Conservation (phyloP, 1,140 invertebrate species). For the Pollicipes pollicipes region DNA sequence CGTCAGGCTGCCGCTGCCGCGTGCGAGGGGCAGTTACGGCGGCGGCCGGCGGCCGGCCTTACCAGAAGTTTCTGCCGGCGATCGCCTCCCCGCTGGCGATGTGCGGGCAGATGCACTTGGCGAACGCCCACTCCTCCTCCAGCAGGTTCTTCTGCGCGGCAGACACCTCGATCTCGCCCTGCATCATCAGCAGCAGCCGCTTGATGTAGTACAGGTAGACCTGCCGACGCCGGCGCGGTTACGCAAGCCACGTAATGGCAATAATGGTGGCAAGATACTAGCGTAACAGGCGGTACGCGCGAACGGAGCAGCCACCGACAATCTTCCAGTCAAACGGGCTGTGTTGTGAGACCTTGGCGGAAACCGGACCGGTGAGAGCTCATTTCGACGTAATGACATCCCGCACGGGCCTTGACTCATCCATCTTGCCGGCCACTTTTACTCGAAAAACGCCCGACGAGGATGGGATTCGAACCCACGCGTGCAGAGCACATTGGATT, state of each 20-base stretch:
- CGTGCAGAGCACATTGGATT: too few relatives aligned
- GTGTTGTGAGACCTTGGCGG: too few relatives aligned
- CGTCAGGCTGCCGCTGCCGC: too few relatives aligned
- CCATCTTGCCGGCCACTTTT: too few relatives aligned
- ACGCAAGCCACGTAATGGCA: not conserved
- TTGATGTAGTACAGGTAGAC: conserved; percentile 55
- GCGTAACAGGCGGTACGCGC: not conserved
- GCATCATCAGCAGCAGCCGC: conserved; percentile 46
- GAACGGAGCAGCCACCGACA: not conserved
- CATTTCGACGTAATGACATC: too few relatives aligned
- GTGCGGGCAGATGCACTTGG: conserved; percentile 45
- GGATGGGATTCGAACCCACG: too few relatives aligned
- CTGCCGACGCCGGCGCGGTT: conserved; percentile 22
- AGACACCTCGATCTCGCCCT: conserved; percentile 36
- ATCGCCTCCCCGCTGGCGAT: conserved; percentile 45
- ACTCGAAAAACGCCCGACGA: too few relatives aligned
- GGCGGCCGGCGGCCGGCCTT: conserved; percentile 20
- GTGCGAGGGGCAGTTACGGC: too few relatives aligned
- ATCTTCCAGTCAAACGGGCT: too few relatives aligned
- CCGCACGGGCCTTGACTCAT: too few relatives aligned
- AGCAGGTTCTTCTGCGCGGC: conserved; percentile 49
- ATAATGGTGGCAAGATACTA: not conserved
- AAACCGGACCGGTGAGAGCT: too few relatives aligned
- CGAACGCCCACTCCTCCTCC: conserved; percentile 64
- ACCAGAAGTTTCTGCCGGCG: conserved; percentile 48